Evolutionary conservation across 2,888 invertebrate genomes (phyloP).

Genomic region (Harpalus rubripes): DNA sequence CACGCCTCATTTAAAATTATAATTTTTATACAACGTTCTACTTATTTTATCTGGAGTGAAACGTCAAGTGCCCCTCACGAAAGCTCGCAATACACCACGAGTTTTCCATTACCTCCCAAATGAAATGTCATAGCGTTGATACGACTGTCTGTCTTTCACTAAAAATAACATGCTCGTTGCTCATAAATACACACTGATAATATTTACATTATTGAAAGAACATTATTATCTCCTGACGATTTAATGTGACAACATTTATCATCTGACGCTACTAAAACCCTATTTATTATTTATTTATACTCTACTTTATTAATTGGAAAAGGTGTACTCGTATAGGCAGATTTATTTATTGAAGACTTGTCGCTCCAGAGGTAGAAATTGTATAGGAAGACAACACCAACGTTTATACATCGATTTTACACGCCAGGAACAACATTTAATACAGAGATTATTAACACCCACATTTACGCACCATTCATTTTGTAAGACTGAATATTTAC

Average conservation of each 20-base stretch:
- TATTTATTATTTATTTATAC: conserved; percentile 3
- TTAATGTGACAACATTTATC: neutral
- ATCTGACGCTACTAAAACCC: neutral
- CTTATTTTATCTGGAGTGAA: conserved; percentile 57
- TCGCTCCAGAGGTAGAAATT: conserved; percentile 17
- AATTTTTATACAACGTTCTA: conserved; percentile 57
- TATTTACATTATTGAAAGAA: conserved; percentile 12
- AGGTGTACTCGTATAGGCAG: neutral
- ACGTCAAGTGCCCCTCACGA: conserved; percentile 45
- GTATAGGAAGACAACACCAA: conserved; percentile 26
- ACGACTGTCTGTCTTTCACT: conserved; percentile 10
- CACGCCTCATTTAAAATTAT: conserved; percentile 64
- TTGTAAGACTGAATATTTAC: conserved; percentile 1
- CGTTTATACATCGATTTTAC: conserved; percentile 11
- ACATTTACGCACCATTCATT: neutral
- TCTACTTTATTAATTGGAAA: neutral
- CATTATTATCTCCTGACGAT: conserved; percentile 10
- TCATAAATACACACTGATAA: conserved; percentile 24
- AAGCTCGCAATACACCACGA: conserved; percentile 11
- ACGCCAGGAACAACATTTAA: conserved; percentile 17
- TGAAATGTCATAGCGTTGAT: conserved; percentile 18
- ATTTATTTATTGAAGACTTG: neutral
- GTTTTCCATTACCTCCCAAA: conserved; percentile 29
- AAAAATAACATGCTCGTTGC: conserved; percentile 5
- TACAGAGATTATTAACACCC: neutral